Percentiles rank a stretch among this genome's conserved stretches.
These are phyloP conservation scores for Sebastes flavidus DNA, from an alignment of 2,797 vertebrate genomes.

Conservation along the genomic window DNA sequence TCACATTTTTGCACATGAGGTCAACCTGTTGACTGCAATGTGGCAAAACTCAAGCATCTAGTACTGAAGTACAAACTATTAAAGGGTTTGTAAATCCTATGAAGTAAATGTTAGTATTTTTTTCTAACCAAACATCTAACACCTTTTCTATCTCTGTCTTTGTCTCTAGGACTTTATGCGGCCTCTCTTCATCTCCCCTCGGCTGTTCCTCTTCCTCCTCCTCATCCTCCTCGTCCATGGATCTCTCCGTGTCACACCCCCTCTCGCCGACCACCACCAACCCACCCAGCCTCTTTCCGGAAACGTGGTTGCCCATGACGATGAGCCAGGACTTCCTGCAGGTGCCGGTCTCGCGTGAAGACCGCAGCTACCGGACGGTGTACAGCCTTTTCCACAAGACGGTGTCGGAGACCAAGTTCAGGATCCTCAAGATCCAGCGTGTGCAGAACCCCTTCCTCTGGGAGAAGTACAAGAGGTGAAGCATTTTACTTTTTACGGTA, in stretches of 20 bases:
- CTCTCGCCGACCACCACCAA: constrained; percentile 85
- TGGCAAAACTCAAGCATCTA: neutral
- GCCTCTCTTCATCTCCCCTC: constrained; percentile 76
- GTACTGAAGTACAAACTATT: no score
- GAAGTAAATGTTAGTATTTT: neutral
- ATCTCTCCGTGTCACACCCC: constrained; percentile 66
- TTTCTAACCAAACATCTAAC: neutral
- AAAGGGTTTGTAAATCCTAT: neutral
- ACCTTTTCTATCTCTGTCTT: neutral
- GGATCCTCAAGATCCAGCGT: constrained; percentile 93
- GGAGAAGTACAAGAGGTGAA: constrained; percentile 98
- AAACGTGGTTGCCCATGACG: constrained; percentile 96
- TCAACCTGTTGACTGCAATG: no score
- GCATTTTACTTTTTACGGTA: neutral
- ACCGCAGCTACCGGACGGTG: constrained; percentile 98
- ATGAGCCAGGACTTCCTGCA: constrained; percentile 95
- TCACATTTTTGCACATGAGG: neutral
- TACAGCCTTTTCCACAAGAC: constrained; percentile 99
- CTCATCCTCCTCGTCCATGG: constrained; percentile 74
- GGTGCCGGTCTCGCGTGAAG: constrained; percentile 96
- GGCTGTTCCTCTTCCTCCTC: constrained; percentile 69
- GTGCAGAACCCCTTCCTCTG: constrained; percentile 99
- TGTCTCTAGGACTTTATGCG: constrained; percentile 89
- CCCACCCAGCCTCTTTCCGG: constrained; percentile 91
- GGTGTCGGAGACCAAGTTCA: constrained; percentile 96